phyloP scores from a whole-genome alignment of 1,140 invertebrate genomes.

The Aphidius gifuensis region DNA sequence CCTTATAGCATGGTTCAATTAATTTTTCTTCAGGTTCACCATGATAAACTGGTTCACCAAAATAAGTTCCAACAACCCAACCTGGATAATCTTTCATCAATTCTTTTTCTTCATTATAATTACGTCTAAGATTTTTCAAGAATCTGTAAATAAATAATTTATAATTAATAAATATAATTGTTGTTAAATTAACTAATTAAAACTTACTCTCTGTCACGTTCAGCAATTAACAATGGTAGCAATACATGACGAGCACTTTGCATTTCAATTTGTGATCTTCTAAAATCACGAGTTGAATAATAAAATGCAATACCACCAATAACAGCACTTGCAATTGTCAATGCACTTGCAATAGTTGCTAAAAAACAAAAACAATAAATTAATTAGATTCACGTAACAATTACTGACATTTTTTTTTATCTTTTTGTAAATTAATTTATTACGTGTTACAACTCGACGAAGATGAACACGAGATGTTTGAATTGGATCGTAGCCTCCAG shows the following conservation, averaged over 20 bases:
- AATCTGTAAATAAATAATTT: conserved; percentile 44
- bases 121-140: conserved; percentile 75
- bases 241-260: conserved; percentile 71
- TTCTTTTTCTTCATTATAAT: conserved; percentile 79
- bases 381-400: conserved; percentile 3
- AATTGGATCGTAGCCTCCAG: conserved; percentile 76
- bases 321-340: conserved; percentile 49
- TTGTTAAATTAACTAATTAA: background rate
- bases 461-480: conserved; percentile 69
- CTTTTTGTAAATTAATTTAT: conserved; percentile 8
- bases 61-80: conserved; percentile 86
- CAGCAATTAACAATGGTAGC: conserved; percentile 72
- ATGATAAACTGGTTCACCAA: conserved; percentile 74
- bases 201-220: conserved; percentile 72
- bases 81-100: conserved; percentile 85
- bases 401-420: background rate
- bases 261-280: conserved; percentile 66
- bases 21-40: conserved; percentile 56
- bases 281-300: conserved; percentile 55
- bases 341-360: conserved; percentile 21
- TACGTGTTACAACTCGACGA: conserved; percentile 68
- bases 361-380: background rate
- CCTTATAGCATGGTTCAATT: conserved; percentile 61
- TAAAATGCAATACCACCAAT: conserved; percentile 60
- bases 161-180: background rate